A percentile compares a stretch with the other conserved stretches of the same genome.
Evolutionary conservation across 2,113 vertebrate genomes (phyloP).

Genomic region (Sterrhoptilus dennistouni): DNA sequence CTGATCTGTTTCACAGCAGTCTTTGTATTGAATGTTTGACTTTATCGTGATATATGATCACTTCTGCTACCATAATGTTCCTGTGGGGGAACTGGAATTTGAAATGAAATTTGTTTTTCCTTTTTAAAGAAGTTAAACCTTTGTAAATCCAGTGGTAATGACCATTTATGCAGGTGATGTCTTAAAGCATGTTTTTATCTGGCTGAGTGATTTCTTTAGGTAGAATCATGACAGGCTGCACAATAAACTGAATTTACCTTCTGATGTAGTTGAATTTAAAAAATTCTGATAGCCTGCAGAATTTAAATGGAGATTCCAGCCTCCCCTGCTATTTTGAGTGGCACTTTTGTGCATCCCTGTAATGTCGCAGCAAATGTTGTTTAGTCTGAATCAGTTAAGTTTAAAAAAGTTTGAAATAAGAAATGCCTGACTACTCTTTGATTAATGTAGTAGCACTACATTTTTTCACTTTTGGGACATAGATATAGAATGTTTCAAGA

Average conservation of each 20-base stretch:
- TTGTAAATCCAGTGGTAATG: not conserved
- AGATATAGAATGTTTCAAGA: not conserved
- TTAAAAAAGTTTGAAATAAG: not conserved
- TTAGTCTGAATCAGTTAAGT: not conserved
- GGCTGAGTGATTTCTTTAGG: not conserved
- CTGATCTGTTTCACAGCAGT: not conserved
- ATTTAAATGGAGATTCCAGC: not conserved
- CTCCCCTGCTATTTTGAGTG: not conserved
- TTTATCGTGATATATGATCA: not conserved
- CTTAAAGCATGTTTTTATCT: not conserved
- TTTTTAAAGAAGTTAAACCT: not conserved
- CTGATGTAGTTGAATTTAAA: not conserved
- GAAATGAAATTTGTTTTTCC: not conserved
- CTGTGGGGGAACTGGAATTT: not conserved
- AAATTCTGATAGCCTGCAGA: not conserved
- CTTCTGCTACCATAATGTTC: not conserved
- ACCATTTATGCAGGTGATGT: not conserved
- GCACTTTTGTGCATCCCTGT: not conserved
- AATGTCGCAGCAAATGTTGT: not conserved
- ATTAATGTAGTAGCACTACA: not conserved
- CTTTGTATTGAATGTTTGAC: not conserved
- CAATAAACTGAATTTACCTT: not conserved
- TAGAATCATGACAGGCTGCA: not conserved
- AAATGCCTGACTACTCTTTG: not conserved
- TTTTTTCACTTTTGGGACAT: not conserved